These are phyloP conservation scores for Eupithecia pulchellata DNA, from an alignment of 2,888 invertebrate species.

Conservation along the genomic window DNA sequence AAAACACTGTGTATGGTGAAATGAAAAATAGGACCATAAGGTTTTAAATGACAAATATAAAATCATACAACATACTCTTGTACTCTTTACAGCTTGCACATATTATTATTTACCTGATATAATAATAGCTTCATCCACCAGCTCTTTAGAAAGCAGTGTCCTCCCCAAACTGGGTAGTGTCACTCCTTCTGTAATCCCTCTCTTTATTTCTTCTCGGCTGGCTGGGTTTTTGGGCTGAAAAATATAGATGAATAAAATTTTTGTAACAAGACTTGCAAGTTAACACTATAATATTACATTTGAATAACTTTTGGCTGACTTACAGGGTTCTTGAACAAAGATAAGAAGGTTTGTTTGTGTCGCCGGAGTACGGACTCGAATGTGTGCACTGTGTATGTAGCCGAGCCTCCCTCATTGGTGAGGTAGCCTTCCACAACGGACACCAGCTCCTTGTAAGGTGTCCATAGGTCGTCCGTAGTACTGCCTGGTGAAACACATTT, in stretches of 20 bases:
- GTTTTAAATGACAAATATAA: not conserved
- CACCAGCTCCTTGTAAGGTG: constrained; percentile 92
- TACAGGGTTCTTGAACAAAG: constrained; percentile 94
- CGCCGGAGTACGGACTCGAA: constrained; percentile 91
- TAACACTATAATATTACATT: too few relatives aligned
- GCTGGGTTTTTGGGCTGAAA: constrained; percentile 90
- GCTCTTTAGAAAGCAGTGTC: constrained; percentile 91
- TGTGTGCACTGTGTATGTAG: constrained; percentile 86
- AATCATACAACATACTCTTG: too few relatives aligned
- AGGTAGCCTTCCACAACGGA: constrained; percentile 89
- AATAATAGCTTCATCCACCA: constrained; percentile 97
- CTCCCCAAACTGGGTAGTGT: constrained; percentile 90
- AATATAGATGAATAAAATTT: not conserved
- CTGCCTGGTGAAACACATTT: constrained; percentile 61
- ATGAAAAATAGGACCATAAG: not conserved
- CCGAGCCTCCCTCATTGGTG: constrained; percentile 84
- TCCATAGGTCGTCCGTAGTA: constrained; percentile 92
- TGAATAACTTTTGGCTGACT: constrained; percentile 57
- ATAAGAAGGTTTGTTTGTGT: constrained; percentile 94
- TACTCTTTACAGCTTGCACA: too few relatives aligned
- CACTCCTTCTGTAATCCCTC: constrained; percentile 92
- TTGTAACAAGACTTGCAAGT: too few relatives aligned
- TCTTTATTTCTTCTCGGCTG: constrained; percentile 92
- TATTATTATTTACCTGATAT: constrained; percentile 88
- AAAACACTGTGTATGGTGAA: too few relatives aligned